phyloP scores from a whole-genome alignment of 2,888 invertebrate species.

The Diplolepis rosae region DNA sequence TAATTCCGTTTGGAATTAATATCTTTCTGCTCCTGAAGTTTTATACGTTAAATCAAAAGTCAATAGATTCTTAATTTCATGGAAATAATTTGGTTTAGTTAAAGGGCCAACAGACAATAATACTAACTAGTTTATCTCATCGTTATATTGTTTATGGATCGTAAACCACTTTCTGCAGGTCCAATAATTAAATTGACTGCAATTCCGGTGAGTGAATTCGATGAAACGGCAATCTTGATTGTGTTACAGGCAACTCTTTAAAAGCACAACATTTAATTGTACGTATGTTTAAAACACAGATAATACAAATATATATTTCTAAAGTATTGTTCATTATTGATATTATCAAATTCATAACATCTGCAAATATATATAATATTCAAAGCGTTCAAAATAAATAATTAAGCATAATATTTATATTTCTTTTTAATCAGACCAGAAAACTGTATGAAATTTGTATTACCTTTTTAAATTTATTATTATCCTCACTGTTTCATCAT shows the following conservation, averaged over 20 bases:
- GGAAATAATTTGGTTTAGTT: background rate
- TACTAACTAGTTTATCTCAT: background rate
- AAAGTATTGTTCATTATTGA: background rate
- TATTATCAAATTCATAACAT: background rate
- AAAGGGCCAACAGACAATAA: background rate
- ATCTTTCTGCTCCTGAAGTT: no score
- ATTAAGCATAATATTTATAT: no score
- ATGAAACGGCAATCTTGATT: background rate
- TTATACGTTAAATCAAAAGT: no score
- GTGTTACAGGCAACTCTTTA: background rate
- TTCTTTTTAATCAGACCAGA: no score
- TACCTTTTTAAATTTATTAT: background rate
- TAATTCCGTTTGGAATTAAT: background rate
- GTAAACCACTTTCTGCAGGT: background rate
- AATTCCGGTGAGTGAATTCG: background rate
- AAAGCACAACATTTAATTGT: background rate
- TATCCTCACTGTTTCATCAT: background rate
- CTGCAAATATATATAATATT: background rate
- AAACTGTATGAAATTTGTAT: background rate
- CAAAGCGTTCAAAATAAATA: no score
- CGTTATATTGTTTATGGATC: conserved; percentile 2
- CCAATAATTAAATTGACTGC: background rate
- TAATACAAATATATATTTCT: no score
- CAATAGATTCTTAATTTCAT: background rate
- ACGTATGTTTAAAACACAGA: background rate